Conservation (phyloP, 2,797 vertebrate species). For the Semotilus atromaculatus region DNA sequence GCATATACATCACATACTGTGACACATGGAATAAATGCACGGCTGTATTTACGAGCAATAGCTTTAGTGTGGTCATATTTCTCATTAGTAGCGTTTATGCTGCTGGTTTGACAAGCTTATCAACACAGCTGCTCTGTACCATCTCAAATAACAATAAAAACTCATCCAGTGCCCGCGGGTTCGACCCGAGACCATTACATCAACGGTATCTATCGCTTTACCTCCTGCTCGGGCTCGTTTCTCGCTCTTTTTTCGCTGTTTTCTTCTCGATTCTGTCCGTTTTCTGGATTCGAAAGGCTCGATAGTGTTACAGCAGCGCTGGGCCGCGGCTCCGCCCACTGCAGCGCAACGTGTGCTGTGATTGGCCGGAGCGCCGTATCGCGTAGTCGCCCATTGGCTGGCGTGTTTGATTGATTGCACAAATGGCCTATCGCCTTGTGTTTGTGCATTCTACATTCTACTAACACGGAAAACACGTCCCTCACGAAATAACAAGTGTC, state of each 20-base stretch:
- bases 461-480: constrained; percentile 51
- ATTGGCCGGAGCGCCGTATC: constrained; percentile 6
- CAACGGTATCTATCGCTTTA: constrained; percentile 51
- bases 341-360: neutral
- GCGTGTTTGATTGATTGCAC: neutral
- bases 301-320: constrained; percentile 67
- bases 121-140: constrained; percentile 25
- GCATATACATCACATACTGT: neutral
- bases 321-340: constrained; percentile 64
- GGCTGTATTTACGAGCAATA: accelerated
- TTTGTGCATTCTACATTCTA: no score
- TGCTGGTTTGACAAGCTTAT: constrained; percentile 21
- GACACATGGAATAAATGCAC: neutral
- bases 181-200: neutral
- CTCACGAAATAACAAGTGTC: neutral
- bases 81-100: neutral
- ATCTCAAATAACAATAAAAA: constrained; percentile 10
- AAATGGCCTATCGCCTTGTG: neutral
- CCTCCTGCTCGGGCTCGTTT: constrained; percentile 70
- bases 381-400: neutral
- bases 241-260: constrained; percentile 36
- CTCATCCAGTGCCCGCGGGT: neutral
- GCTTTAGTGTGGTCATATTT: neutral
- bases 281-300: constrained; percentile 67
- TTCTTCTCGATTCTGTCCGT: constrained; percentile 60